Base-by-base conservation (phyloP, 2,113 vertebrate genomes). In the Phylloscopus whistleri region DNA sequence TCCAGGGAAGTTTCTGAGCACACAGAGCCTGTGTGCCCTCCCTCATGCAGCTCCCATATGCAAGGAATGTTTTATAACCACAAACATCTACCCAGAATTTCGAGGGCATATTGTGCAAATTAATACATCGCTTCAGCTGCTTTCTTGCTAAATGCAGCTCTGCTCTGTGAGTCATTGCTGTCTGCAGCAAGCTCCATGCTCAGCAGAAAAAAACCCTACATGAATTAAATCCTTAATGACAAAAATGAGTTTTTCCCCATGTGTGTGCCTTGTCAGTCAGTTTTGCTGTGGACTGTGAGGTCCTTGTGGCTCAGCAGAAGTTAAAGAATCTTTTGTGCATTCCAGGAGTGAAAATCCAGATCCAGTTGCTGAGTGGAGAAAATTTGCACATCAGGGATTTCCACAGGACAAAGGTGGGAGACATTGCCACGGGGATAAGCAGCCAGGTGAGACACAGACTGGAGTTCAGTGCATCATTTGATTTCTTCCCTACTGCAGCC, bases 381-480 rank as follows among this genome's bases (percentile, higher is more conserved):
- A 98, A 97, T 80, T 95, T 99, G 79, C 98, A 97, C 68, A 99
- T 99, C 97, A 98, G 99, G 81, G 99, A 99, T 95, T 98, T 98
- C 59, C 98, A 98, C 35, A 98, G 98, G 48, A 99, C 98, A 60
- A 99, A 98, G 83, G 98, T 99, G 96, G 99, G 99, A 89, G 99
- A 99, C 97, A 98, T 99, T 7, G 99, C 99, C 43, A 99, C 98
- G 1, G 99, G 99, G 90, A 99, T 99, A 97, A 99, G 99, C 88
- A 98, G 99, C 96, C 99, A 99, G 99, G 99, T 99, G 94, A 97
- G 98, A 37, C 52, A 16, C 20, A 31, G 13, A 14, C 62, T 48
- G 62, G 72, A 56, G 43, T 8, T 17, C 21, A 22, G 51, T 16
- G 11, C 10, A 8, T 46, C 7, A 3, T 48, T 22, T 70, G 13